A percentile compares a stretch with the other conserved stretches of the same genome.
Evolutionary conservation across 2,888 invertebrate species (phyloP).

Genomic region (Scaptodrosophila latifasciaeformis): DNA sequence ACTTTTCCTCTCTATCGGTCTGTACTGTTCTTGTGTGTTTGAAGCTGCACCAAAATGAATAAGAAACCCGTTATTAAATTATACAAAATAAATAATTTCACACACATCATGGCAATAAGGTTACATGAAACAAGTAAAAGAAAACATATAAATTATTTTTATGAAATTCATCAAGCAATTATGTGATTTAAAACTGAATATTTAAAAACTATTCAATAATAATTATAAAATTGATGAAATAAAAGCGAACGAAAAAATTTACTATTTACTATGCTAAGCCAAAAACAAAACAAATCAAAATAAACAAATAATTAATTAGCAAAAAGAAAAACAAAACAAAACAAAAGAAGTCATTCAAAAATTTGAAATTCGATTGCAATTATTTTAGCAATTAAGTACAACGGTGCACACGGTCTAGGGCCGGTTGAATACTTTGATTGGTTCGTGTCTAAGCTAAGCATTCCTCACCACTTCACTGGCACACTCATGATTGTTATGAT

Average conservation of each 20-base stretch:
- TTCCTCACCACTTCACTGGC: too few relatives aligned
- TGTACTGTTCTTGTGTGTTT: too few relatives aligned
- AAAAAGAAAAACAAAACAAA: slow-evolving; percentile 33
- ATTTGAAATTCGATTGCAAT: slow-evolving; percentile 62
- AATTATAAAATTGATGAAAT: slow-evolving; percentile 45
- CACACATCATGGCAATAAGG: slow-evolving; percentile 7
- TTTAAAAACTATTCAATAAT: slow-evolving; percentile 61
- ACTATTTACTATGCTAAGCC: slow-evolving; percentile 43
- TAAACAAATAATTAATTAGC: too few relatives aligned
- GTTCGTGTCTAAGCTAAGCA: slow-evolving; percentile 6
- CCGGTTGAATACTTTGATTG: too few relatives aligned
- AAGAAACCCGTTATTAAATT: too few relatives aligned
- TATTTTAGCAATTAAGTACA: slow-evolving; percentile 41
- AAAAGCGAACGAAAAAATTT: slow-evolving; percentile 24
- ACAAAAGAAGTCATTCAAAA: slow-evolving; percentile 36
- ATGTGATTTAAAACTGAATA: slow-evolving; percentile 68
- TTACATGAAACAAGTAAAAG: slow-evolving; percentile 7
- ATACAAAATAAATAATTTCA: slow-evolving; percentile 28
- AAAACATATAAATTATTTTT: slow-evolving; percentile 35
- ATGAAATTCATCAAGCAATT: slow-evolving; percentile 69
- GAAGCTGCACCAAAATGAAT: too few relatives aligned
- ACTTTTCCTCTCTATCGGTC: too few relatives aligned
- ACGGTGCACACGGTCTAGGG: too few relatives aligned
- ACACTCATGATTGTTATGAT: too few relatives aligned
- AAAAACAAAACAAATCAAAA: slow-evolving; percentile 36